A percentile compares a stretch with the other conserved stretches of the same genome.
Conservation (phyloP, 2,888 invertebrate genomes). For the Gryllus longicercus region DNA sequence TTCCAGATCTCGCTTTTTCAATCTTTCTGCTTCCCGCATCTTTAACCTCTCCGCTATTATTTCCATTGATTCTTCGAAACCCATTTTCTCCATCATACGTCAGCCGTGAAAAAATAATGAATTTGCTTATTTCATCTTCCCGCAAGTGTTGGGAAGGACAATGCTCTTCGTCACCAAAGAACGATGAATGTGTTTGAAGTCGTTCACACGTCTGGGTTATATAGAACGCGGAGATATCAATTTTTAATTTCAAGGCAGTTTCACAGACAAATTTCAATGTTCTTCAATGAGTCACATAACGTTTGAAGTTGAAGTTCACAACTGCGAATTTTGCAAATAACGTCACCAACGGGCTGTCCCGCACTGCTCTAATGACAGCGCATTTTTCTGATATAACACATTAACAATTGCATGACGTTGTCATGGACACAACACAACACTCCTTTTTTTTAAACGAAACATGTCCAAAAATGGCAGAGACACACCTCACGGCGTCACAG, state of each 20-base stretch:
- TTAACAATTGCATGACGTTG: not conserved
- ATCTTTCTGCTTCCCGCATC: slow-evolving; percentile 44
- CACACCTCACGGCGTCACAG: not conserved
- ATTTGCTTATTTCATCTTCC: not conserved
- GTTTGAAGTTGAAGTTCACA: too few species aligned
- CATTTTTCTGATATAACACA: not conserved
- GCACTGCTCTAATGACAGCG: not conserved
- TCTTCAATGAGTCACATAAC: too few species aligned
- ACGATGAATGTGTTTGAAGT: too few species aligned
- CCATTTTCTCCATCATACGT: not conserved
- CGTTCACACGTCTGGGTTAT: too few species aligned
- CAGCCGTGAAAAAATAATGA: not conserved
- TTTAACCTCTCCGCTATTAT: slow-evolving; percentile 36
- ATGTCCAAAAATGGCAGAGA: slow-evolving; percentile 17
- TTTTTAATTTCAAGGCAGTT: too few species aligned
- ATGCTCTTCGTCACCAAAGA: too few species aligned
- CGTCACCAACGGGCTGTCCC: not conserved
- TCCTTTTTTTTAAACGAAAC: not conserved
- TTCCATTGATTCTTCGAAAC: not conserved
- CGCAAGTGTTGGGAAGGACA: not conserved
- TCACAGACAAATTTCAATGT: too few species aligned
- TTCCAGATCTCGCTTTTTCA: slow-evolving; percentile 59
- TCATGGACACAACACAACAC: not conserved
- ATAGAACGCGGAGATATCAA: too few species aligned
- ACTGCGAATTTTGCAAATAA: too few species aligned